Conservation (phyloP, 1,140 invertebrate genomes). For the Cyclargus thomasi region DNA sequence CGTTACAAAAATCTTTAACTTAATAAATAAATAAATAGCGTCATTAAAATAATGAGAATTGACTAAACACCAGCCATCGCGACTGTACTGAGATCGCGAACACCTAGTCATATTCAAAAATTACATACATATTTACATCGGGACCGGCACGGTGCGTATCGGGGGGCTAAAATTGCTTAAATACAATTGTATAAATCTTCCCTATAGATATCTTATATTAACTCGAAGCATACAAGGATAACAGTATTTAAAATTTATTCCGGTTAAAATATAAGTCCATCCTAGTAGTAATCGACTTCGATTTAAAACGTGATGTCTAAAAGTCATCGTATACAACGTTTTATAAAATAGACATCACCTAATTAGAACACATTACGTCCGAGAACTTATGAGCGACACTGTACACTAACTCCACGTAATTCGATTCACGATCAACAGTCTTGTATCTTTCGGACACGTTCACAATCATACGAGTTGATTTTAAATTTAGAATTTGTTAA, state of each 20-base stretch:
- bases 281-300: slow-evolving; percentile 56
- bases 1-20: slow-evolving; percentile 19
- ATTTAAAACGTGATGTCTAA: slow-evolving; percentile 56
- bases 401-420: slow-evolving; percentile 35
- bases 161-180: slow-evolving; percentile 63
- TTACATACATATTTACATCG: slow-evolving; percentile 66
- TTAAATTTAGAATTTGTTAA: slow-evolving; percentile 29
- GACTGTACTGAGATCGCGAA: slow-evolving; percentile 31
- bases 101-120: slow-evolving; percentile 37
- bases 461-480: slow-evolving; percentile 16
- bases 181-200: slow-evolving; percentile 66
- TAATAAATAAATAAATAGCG: slow-evolving; percentile 26
- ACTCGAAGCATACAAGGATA: slow-evolving; percentile 65
- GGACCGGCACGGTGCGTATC: slow-evolving; percentile 36
- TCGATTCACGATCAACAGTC: slow-evolving; percentile 39
- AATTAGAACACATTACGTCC: slow-evolving; percentile 60
- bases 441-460: slow-evolving; percentile 45
- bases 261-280: slow-evolving; percentile 55
- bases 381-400: slow-evolving; percentile 38
- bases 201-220: slow-evolving; percentile 64
- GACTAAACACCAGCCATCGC: slow-evolving; percentile 34
- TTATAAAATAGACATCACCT: slow-evolving; percentile 70
- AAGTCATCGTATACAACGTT: slow-evolving; percentile 72
- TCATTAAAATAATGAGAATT: slow-evolving; percentile 33
- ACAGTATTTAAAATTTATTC: slow-evolving; percentile 72